Evolutionary conservation across 2,797 vertebrate species (phyloP).

Genomic region (Denticeps clupeoides): DNA sequence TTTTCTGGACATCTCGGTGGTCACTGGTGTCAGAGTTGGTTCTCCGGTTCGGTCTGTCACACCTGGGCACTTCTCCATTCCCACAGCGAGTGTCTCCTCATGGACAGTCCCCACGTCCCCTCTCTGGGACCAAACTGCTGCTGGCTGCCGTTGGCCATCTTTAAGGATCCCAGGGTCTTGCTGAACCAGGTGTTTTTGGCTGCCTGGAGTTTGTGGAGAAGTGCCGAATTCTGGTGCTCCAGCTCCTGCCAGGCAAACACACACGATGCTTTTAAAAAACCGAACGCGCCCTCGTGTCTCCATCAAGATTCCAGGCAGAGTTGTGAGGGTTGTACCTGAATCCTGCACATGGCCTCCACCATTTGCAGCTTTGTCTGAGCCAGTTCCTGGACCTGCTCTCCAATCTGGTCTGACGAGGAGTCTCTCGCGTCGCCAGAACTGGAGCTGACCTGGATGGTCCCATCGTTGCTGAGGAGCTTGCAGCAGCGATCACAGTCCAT

Average conservation of each 20-base stretch:
- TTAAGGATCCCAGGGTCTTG: slow-evolving; percentile 84
- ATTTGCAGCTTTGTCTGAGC: slow-evolving; percentile 55
- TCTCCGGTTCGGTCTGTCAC: background rate
- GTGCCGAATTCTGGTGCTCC: slow-evolving; percentile 76
- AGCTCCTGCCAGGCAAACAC: slow-evolving; percentile 77
- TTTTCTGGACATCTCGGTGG: background rate
- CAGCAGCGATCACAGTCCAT: slow-evolving; percentile 17
- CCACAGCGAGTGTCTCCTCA: slow-evolving; percentile 38
- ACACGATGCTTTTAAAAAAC: too few species aligned
- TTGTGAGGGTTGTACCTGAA: slow-evolving; percentile 63
- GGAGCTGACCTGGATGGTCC: background rate
- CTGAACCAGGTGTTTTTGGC: slow-evolving; percentile 91
- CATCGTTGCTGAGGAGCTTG: background rate
- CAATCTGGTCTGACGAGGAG: slow-evolving; percentile 67
- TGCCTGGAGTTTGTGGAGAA: slow-evolving; percentile 77
- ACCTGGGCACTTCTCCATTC: slow-evolving; percentile 17
- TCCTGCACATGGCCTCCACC: slow-evolving; percentile 76
- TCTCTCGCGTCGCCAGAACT: slow-evolving; percentile 44
- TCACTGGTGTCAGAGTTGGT: background rate
- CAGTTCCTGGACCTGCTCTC: slow-evolving; percentile 63
- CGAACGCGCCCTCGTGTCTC: too few species aligned
- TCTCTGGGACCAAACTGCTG: slow-evolving; percentile 35
- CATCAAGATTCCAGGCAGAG: too few species aligned
- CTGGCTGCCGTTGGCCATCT: slow-evolving; percentile 58
- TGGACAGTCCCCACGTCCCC: slow-evolving; percentile 16